Evolutionary conservation across 2,113 vertebrate species (phyloP), one percentile per base, ranked within the genome.

Genomic region (Dasyurus viverrinus): DNA sequence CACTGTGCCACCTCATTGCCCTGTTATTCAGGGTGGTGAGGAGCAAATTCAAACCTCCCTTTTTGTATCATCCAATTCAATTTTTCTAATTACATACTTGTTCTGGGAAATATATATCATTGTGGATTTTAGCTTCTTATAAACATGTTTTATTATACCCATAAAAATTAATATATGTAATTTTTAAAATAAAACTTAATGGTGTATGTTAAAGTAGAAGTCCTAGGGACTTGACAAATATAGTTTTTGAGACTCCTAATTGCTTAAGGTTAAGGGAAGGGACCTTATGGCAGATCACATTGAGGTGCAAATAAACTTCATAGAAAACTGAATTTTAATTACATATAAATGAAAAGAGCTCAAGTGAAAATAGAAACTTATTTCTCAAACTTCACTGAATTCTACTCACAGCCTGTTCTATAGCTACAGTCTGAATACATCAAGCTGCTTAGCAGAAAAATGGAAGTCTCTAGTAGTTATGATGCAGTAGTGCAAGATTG

Each of bases 141-240:
- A 95, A 97, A 36, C 30, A 27, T 68, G 14, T 36, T 53, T 22
- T 19, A 90, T 91, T 95, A 0, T 90, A 47, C 22, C 89, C 68
- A 9, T 92, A 89, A 92, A 68, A 93, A 93, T 36, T n/a, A 55
- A 8, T 95, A 48, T 55, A 1, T 96, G 89, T 93, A 68, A n/a
- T 93, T 93, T 89, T 7, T 55, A 94, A 90, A n/a, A 50, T 92
- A 90, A 95, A 93, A 46, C 47, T 94, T 94, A 54, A 57, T 52
- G n/a, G 89, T 96, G 6, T 89, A 48, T 92, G 19, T 94, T 96
- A 96, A 96, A 92, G 46, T 54, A 36, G 97, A 96, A n/a, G 95
- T 95, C 97, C 97, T 93, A 90, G 54, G 93, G 8, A 60, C 94
- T 96, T 96, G 97, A 97, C 96, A 93, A 95, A 93, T 52, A 23